Conservation (phyloP, 2,797 vertebrate species). For the Anguilla anguilla region DNA sequence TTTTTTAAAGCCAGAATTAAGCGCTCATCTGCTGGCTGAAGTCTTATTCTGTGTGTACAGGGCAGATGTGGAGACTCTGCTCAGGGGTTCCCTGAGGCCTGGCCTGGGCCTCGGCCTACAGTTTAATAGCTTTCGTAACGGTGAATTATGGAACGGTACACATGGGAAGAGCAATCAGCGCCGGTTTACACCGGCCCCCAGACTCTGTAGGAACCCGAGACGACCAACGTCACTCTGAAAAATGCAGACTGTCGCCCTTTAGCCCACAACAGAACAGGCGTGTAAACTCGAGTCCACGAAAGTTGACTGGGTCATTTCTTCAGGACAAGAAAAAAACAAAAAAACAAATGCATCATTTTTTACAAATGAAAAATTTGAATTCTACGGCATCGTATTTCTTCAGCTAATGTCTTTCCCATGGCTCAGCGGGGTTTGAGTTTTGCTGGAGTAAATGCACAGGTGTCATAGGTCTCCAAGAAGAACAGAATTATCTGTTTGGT, state of each 20-base stretch:
- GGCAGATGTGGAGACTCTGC: conserved; percentile 65
- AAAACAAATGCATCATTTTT: background rate
- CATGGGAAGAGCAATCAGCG: conserved; percentile 84
- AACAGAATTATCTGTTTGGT: background rate
- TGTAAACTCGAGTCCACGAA: background rate
- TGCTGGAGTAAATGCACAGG: background rate
- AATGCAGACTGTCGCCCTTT: conserved; percentile 13
- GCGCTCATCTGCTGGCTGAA: conserved; percentile 73
- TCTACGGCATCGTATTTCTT: background rate
- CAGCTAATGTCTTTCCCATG: background rate
- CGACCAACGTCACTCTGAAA: conserved; percentile 18
- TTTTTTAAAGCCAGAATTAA: conserved; percentile 78
- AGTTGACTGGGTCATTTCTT: background rate
- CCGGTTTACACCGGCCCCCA: conserved; percentile 68
- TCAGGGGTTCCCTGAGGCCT: conserved; percentile 59
- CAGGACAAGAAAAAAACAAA: background rate
- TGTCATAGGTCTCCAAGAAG: background rate
- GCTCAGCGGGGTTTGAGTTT: background rate
- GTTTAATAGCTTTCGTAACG: conserved; percentile 80
- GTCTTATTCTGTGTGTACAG: conserved; percentile 71
- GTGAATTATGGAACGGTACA: conserved; percentile 82
- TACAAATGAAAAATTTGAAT: background rate
- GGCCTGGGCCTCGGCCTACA: conserved; percentile 65
- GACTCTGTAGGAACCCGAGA: conserved; percentile 77
- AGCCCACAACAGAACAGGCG: background rate